A percentile compares a stretch with the other conserved stretches of the same genome.
Evolutionary conservation across 2,113 vertebrate genomes (phyloP).

Genomic region (Alectura lathami): DNA sequence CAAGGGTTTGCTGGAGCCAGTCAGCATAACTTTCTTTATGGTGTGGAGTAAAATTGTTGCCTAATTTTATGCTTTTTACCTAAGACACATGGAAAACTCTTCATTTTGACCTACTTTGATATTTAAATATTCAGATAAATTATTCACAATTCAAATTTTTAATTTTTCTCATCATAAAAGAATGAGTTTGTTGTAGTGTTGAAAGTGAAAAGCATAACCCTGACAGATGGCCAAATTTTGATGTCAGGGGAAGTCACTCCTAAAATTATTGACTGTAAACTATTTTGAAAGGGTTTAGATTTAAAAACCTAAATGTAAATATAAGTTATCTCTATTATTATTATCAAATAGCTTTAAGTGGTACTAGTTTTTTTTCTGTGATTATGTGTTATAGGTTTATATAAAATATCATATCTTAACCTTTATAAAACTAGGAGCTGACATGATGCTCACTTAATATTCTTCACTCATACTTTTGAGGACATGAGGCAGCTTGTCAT

Average conservation of each 20-base stretch:
- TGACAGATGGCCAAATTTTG: background rate
- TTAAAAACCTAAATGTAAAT: background rate
- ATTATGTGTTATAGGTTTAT: background rate
- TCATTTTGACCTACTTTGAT: background rate
- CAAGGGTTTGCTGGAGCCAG: background rate
- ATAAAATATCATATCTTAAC: background rate
- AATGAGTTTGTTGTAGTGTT: background rate
- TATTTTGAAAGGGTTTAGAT: background rate
- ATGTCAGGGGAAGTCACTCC: background rate
- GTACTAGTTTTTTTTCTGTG: background rate
- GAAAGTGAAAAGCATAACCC: background rate
- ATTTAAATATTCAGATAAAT: background rate
- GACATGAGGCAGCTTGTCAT: constrained; percentile 18
- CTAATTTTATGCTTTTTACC: background rate
- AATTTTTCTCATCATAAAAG: background rate
- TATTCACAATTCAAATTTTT: background rate
- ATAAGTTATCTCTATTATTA: background rate
- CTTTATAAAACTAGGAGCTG: background rate
- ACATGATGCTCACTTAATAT: constrained; percentile 11
- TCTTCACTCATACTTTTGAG: constrained; percentile 21
- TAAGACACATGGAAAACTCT: background rate
- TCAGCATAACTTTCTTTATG: background rate
- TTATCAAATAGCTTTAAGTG: background rate
- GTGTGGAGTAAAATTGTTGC: background rate
- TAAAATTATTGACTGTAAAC: background rate